Conservation (phyloP, 2,888 invertebrate genomes). For the Alloplasta piceator region DNA sequence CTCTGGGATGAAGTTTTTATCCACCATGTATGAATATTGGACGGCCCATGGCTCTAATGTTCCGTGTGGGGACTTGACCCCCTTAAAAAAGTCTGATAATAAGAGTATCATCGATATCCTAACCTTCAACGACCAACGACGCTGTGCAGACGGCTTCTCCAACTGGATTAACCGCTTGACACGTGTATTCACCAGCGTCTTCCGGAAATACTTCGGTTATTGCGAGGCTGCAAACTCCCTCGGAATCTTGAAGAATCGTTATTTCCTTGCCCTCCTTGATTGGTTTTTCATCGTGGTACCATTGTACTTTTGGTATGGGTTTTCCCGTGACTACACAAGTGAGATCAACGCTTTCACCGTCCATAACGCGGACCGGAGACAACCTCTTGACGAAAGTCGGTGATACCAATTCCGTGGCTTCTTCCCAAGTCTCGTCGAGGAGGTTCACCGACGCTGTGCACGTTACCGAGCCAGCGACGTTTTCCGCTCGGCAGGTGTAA, state of each 20-base stretch:
- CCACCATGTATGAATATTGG: no score
- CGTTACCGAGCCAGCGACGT: conserved; percentile 95
- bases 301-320: conserved; percentile 91
- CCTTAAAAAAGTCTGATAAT: background rate
- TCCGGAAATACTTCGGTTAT: conserved; percentile 96
- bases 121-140: conserved; percentile 93
- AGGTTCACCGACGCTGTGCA: conserved; percentile 90
- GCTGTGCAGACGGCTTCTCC: conserved; percentile 93
- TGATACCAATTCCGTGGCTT: conserved; percentile 86
- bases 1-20: no score
- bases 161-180: conserved; percentile 91
- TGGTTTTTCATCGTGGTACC: conserved; percentile 90
- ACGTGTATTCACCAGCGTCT: conserved; percentile 94
- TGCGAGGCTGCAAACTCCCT: conserved; percentile 91
- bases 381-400: conserved; percentile 92
- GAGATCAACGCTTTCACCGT: conserved; percentile 93
- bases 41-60: no score
- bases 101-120: background rate
- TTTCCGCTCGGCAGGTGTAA: conserved; percentile 95
- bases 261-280: conserved; percentile 92
- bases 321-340: conserved; percentile 90
- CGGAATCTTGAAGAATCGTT: conserved; percentile 89
- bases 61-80: no score
- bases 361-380: conserved; percentile 91
- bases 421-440: conserved; percentile 86